phyloP scores from a whole-genome alignment of 2,797 vertebrate species.

The Sebastes itinus region DNA sequence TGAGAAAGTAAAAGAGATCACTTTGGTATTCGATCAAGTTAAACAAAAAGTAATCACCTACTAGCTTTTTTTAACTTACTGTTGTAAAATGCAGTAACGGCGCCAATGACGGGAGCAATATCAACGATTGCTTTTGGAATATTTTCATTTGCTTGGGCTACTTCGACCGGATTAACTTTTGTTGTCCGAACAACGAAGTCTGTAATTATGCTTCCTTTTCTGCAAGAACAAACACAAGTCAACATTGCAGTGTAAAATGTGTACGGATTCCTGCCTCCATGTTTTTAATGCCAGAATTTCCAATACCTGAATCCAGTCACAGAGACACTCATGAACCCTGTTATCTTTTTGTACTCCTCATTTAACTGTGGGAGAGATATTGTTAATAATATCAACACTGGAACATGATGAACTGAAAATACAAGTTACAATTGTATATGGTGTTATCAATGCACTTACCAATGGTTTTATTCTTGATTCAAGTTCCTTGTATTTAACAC shows the following conservation, averaged over 20 bases:
- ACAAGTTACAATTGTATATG: neutral
- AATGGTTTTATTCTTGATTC: neutral
- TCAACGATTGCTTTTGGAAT: slow-evolving; percentile 30
- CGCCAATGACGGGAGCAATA: slow-evolving; percentile 28
- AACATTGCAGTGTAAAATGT: neutral
- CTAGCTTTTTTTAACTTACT: slow-evolving; percentile 46
- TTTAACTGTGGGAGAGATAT: slow-evolving; percentile 30
- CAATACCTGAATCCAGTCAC: slow-evolving; percentile 62
- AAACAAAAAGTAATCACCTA: neutral
- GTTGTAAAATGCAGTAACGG: neutral
- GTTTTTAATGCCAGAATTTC: neutral
- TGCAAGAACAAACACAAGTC: slow-evolving; percentile 55
- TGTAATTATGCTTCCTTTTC: slow-evolving; percentile 83
- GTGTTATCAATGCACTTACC: slow-evolving; percentile 50
- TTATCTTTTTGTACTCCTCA: neutral
- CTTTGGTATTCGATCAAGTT: neutral
- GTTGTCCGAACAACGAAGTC: slow-evolving; percentile 65
- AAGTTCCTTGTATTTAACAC: neutral
- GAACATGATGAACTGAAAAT: neutral
- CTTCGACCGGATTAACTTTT: neutral
- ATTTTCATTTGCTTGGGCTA: slow-evolving; percentile 60
- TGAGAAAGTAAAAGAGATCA: neutral
- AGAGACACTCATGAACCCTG: slow-evolving; percentile 6
- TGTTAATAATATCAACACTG: neutral
- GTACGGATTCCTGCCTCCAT: neutral